phyloP scores from a whole-genome alignment of 2,888 invertebrate species.

The Melitaea athalia region DNA sequence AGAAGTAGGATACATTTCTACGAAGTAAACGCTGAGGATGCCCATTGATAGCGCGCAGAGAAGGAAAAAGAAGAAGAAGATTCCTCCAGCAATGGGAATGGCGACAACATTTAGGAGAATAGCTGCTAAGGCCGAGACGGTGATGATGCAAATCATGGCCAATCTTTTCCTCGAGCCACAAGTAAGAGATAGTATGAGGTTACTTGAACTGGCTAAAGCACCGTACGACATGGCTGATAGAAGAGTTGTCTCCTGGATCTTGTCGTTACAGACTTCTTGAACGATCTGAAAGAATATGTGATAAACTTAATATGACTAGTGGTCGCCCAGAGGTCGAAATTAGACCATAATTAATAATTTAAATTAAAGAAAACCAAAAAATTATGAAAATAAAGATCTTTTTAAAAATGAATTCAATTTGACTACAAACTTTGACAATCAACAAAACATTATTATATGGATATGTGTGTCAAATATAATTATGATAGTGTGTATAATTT shows the following conservation, averaged over 20 bases:
- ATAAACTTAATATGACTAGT: no score
- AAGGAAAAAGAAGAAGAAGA: constrained; percentile 75
- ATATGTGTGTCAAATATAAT: no score
- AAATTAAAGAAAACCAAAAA: no score
- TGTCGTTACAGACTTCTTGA: constrained; percentile 67
- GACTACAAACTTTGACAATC: no score
- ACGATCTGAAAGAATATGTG: constrained; percentile 45
- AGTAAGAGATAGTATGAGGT: constrained; percentile 69
- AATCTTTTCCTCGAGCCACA: constrained; percentile 68
- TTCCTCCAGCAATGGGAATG: constrained; percentile 68
- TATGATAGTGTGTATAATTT: no score
- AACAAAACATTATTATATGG: no score
- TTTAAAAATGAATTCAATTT: no score
- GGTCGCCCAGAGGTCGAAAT: no score
- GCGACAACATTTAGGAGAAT: constrained; percentile 64
- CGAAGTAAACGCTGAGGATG: constrained; percentile 73
- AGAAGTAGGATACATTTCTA: constrained; percentile 74
- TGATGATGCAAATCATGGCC: constrained; percentile 67
- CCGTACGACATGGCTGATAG: constrained; percentile 75
- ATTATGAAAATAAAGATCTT: no score
- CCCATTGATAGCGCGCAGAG: constrained; percentile 74
- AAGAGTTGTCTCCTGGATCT: constrained; percentile 70
- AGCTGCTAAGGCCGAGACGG: constrained; percentile 58
- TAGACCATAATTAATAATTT: not conserved
- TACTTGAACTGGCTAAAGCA: constrained; percentile 66